Percentiles rank a stretch among this genome's conserved stretches.
phyloP scores from a whole-genome alignment of 2,113 vertebrate genomes.

The Pardalotus punctatus region DNA sequence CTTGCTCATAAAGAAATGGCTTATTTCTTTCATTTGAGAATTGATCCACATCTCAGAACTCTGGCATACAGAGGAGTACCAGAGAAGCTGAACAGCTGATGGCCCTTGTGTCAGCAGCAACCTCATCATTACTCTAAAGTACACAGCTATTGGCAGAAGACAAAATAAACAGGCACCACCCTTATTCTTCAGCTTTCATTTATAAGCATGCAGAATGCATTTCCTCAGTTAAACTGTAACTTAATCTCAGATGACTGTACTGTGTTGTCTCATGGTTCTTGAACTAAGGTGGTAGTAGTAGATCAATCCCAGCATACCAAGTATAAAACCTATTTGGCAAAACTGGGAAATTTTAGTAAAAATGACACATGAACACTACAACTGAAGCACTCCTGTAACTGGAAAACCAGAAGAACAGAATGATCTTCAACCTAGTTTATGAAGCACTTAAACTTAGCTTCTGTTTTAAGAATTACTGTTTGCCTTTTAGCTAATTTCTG shows the following conservation, averaged over 20 bases:
- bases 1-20: neutral
- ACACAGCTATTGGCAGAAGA: neutral
- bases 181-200: neutral
- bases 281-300: neutral
- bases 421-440: neutral
- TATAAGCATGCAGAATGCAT: accelerated
- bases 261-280: neutral
- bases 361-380: neutral
- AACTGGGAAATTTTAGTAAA: neutral
- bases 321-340: neutral
- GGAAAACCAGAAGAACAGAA: neutral
- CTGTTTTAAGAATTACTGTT: conserved; percentile 29
- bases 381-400: neutral
- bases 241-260: neutral
- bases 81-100: neutral
- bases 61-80: neutral
- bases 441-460: neutral
- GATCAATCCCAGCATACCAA: neutral
- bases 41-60: neutral
- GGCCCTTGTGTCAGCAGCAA: neutral
- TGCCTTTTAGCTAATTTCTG: conserved; percentile 47
- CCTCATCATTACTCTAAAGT: neutral
- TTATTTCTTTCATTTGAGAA: neutral
- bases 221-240: neutral
- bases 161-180: neutral